Percentiles rank a stretch among this genome's conserved stretches.
Conservation (phyloP, 2,113 vertebrate species). For the Cebus imitator region DNA sequence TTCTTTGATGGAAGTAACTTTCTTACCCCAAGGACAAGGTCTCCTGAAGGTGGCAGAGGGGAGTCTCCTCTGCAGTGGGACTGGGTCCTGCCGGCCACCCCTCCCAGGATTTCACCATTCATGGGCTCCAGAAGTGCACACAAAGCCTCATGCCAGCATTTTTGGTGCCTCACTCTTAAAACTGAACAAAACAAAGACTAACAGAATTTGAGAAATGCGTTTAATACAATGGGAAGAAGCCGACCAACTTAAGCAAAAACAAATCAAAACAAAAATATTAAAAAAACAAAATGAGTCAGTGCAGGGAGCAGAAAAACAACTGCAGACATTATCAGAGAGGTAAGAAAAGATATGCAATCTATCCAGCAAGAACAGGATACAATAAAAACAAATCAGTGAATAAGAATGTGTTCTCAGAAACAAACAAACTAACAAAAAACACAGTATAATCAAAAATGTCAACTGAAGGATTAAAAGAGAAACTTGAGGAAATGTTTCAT, state of each 20-base stretch:
- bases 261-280: background rate
- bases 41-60: rapidly evolving
- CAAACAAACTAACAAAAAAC: background rate
- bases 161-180: background rate
- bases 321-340: background rate
- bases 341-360: background rate
- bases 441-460: background rate
- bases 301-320: background rate
- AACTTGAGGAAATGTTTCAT: background rate
- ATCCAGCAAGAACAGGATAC: background rate
- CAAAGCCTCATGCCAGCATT: rapidly evolving
- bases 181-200: background rate
- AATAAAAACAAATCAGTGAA: background rate
- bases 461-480: background rate
- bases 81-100: no score
- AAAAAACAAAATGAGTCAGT: background rate
- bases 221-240: background rate
- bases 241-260: background rate
- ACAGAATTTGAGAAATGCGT: background rate
- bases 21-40: background rate
- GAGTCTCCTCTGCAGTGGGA: rapidly evolving
- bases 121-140: rapidly evolving
- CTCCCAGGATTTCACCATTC: background rate
- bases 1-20: background rate
- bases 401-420: background rate